Base-by-base conservation (phyloP, 1,140 invertebrate genomes). In the Gryon sp. region DNA sequence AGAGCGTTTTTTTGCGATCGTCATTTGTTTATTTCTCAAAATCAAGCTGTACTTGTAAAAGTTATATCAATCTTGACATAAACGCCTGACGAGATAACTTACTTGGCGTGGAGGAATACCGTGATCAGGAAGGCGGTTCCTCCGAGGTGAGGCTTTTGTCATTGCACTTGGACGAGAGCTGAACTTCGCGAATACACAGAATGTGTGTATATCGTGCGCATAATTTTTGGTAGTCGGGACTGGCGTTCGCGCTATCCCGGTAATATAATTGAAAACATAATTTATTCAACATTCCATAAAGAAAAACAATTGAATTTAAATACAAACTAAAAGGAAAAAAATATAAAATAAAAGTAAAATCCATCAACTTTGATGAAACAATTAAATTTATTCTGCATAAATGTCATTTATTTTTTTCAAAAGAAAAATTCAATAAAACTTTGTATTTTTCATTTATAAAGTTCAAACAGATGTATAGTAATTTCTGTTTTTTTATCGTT, bases 181-280 rank as follows among this genome's bases (percentile, higher is more conserved):
- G 91, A 92, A 89, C 87, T 90, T 90, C 91, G 90, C 91, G 91
- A 92, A 90, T 91, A 89, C 87, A 88, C 88, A 89, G 89, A 89
- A 89, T 68, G 86, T 84, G 90, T 88, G 86, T 89, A 91, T 90
- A 83, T 91, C 90, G 90, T 84, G 89, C 86, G 90, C 89, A 89
- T 79, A 90, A 91, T 91, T 92, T 92, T 91, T 91, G 90, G 81
- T 89, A 91, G 90, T 90, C 84, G 84, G 90, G 90, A 88, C 85
- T 85, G 86, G 91, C 91, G 90, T 91, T 86, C 91, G 91, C 90
- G 90, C 90, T 86, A 82, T 88, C 87, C 90, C 89, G 86, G 78
- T 69, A 74, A 41, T 26, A 6, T 22, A n/a, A 26, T 24, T 62
- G 46, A n/a, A 19, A 26, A 45, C 9, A 32, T 32, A 6, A 32